Evolutionary conservation across 2,113 vertebrate species (phyloP), one percentile per base, ranked within the genome.

Genomic region (Halichoeres trimaculatus): DNA sequence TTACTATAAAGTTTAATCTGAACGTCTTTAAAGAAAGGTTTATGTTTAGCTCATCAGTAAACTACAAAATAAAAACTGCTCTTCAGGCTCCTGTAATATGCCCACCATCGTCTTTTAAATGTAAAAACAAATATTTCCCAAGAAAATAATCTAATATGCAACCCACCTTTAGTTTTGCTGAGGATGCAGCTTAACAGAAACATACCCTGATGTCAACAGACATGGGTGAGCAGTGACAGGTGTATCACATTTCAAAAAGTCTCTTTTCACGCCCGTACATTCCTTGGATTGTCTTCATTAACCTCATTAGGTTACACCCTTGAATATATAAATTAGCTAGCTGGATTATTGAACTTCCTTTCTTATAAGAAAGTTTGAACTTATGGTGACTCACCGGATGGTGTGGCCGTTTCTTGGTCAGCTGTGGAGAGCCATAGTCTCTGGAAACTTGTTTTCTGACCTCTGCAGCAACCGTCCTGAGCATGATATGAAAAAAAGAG

Each of bases 401-500:
- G 69, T 94, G 90, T 19, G 75, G 65, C 76, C 95, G 88, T 75
- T 96, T 96, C 75, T 96, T 94, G 74, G 94, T 94, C 60, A 96
- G 92, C 76, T 96, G 96, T 2, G 96, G 96, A 10, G 96, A 97
- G 60, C 94, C 93, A 79, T 95, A 96, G 17, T 97, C 96, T 81
- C 95, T 91, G 67, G 95, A 95, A 52, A 98, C 95, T 83, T 97
- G 96, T 75, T 97, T 98, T 80, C 96, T 92, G 70, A 98, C 95
- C 80, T 98, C 96, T 4, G 96, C 91, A 7, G 96, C 96, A 76
- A 97, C 94, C 0, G 95, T 98, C 90, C 96, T 97, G 78, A 8
- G 24, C 3, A 54, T 63, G 17, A 61, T 5, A 70, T 22, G 52
- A 6, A 43, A 71, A 1, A 40, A 3, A 22, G 12, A 45, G 2